Base-by-base conservation (phyloP, 30 jellyfish, hydroid and myxozoan genomes). In the Phacellophora camtschatica region DNA sequence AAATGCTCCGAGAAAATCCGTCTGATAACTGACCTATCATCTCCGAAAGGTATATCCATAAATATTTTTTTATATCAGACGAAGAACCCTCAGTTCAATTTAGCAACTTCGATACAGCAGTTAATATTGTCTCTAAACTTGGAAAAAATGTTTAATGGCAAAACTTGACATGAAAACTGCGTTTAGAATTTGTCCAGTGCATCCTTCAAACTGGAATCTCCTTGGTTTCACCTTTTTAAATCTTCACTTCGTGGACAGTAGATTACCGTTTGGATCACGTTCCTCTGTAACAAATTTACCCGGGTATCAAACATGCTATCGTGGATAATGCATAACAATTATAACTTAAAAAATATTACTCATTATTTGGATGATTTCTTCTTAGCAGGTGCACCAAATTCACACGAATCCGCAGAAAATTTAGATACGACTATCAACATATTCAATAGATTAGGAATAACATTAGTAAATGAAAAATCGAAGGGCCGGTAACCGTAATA, bases 171-270 rank as follows among this genome's bases (percentile, higher is more conserved):
- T 82, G 19, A 66, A 68, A 66, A 61, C 57, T 39, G 86, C 94
- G 23, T 82, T 66, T 45, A 5, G 94, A 34, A 53, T 82, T 16
- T 82, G 94, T 25, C 94, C 94, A 0, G 94, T 82, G 18, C 81
- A 33, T 46, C 41, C 48, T 3, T 28, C 31, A 12, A 70, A 82
- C 58, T 82, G 94, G 86, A 53, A 56, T 41, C 33, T 66, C 18
- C 67, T 82, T 4, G 94, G 86, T 5, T 55, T 53, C 13, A 25
- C 77, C 22, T 51, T 55, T 25, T 5, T 10, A 74, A 22, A 48
- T 4, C n/a, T 49, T 50, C 55, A 9, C 45, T 74, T 74, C 33
- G 77, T 74, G 4, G 77, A 50, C 42, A 2, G 11, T 0, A 9
- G 55, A 9, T 41, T 41, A 18, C 55, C 55, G 0, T 41, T 41